phyloP scores from a whole-genome alignment of 2,113 vertebrate genomes.

The Eonycteris spelaea region DNA sequence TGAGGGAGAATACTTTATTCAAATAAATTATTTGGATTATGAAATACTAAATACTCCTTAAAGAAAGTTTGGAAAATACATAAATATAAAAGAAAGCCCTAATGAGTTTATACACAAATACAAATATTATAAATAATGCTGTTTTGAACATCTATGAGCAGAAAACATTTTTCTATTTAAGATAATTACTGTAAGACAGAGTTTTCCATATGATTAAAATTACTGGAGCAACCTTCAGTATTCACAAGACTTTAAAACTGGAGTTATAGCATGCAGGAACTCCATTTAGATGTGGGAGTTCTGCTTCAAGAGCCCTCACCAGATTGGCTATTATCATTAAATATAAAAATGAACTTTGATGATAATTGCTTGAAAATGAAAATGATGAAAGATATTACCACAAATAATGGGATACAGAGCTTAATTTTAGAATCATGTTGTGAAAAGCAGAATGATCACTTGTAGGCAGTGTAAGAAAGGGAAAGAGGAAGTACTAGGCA shows the following conservation, averaged over 20 bases:
- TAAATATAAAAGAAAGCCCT: background rate
- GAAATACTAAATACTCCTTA: background rate
- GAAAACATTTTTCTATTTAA: background rate
- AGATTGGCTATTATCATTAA: background rate
- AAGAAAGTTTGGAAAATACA: background rate
- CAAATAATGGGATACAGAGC: background rate
- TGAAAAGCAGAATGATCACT: background rate
- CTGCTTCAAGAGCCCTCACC: background rate
- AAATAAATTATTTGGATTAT: background rate
- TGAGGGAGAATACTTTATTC: background rate
- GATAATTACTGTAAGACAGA: background rate
- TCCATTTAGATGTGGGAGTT: background rate
- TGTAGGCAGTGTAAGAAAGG: background rate
- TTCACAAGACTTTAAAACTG: background rate
- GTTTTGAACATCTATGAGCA: background rate
- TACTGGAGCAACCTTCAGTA: background rate
- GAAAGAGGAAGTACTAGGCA: no score
- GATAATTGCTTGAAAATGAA: conserved; percentile 6
- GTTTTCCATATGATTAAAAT: background rate
- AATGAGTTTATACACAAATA: background rate
- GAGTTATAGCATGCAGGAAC: rapidly evolving
- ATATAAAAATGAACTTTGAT: background rate
- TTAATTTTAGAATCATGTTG: background rate
- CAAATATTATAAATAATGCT: background rate
- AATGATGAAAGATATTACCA: background rate